phyloP scores from a whole-genome alignment of 2,113 vertebrate species.

The Tetrao urogallus region DNA sequence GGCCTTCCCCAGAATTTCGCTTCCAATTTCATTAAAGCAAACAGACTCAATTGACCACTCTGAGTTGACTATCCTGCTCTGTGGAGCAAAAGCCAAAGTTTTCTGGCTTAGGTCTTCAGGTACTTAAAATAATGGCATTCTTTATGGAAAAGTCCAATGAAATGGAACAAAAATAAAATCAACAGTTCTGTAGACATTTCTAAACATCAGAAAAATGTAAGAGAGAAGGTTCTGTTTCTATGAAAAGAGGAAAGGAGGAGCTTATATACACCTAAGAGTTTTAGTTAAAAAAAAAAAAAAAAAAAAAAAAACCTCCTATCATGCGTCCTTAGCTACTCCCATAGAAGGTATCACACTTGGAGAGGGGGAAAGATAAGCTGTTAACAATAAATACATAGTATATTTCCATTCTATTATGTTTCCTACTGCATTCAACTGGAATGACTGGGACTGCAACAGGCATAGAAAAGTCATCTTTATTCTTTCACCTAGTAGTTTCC shows the following conservation, averaged over 20 bases:
- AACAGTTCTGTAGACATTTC: not conserved
- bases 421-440: not conserved
- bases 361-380: not conserved
- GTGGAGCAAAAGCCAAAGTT: conserved; percentile 14
- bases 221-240: not conserved
- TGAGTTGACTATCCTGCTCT: not conserved
- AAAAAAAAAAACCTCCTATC: not conserved
- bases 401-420: not conserved
- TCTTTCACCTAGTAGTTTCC: not conserved
- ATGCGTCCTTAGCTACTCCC: not conserved
- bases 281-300: not conserved
- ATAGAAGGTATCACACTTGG: not conserved
- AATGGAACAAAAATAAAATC: conserved; percentile 29
- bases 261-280: not conserved
- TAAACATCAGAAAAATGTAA: not conserved
- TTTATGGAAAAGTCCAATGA: conserved; percentile 45
- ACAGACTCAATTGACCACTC: not conserved
- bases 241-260: not conserved
- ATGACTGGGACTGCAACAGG: not conserved
- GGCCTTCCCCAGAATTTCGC: not conserved
- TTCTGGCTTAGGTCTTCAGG: conserved; percentile 11
- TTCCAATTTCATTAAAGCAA: not conserved
- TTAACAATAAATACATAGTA: not conserved
- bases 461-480: not conserved
- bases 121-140: conserved; percentile 39